A percentile compares a stretch with the other conserved stretches of the same genome.
Conservation (phyloP, 1,140 invertebrate genomes). For the Euglossa dilemma region DNA sequence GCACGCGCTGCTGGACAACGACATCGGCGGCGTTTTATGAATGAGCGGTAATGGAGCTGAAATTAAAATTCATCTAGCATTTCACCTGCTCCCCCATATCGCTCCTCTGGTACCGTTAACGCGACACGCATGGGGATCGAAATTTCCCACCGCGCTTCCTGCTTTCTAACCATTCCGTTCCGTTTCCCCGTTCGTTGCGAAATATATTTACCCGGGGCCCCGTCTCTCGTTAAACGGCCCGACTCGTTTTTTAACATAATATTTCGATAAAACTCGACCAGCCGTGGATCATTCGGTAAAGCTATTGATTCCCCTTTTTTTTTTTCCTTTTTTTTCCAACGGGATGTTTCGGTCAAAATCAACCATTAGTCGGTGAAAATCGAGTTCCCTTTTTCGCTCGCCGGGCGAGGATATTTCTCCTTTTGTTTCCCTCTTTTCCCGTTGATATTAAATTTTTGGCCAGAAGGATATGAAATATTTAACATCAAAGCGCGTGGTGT, state of each 20-base stretch:
- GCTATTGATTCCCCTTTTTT: background rate
- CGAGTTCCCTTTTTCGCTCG: background rate
- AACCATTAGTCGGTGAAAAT: background rate
- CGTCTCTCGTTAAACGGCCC: background rate
- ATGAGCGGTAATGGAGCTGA: conserved; percentile 5
- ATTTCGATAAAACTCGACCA: background rate
- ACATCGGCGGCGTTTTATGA: conserved; percentile 5
- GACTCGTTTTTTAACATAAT: conserved; percentile 22
- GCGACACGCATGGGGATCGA: conserved; percentile 2
- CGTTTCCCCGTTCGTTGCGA: background rate
- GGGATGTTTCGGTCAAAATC: background rate
- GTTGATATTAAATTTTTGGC: background rate
- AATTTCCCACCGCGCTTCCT: conserved; percentile 1
- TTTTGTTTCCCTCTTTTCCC: background rate
- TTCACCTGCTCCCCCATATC: background rate
- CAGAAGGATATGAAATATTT: no score
- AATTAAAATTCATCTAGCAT: conserved; percentile 28
- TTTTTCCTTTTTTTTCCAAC: no score
- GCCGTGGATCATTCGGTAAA: background rate
- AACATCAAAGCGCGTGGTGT: no score
- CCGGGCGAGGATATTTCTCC: background rate
- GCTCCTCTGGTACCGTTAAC: background rate
- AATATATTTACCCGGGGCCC: background rate
- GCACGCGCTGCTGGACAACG: conserved; percentile 1
- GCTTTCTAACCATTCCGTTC: conserved; percentile 3